Evolutionary conservation across 2,888 invertebrate species (phyloP).

Genomic region (Muschampia plurimacula): DNA sequence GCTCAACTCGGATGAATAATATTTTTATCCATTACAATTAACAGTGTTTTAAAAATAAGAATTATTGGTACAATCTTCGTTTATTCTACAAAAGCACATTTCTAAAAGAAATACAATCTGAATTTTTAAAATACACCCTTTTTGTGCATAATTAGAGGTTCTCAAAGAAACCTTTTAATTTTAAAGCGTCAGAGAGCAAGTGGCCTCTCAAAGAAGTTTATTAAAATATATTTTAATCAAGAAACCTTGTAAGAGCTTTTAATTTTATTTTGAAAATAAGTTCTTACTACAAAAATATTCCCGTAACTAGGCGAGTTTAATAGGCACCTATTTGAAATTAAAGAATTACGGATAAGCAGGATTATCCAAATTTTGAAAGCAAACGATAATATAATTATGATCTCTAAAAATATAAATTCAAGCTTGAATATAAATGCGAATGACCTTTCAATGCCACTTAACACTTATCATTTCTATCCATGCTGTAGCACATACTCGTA

Average conservation of each 20-base stretch:
- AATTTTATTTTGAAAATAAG: slow-evolving; percentile 20
- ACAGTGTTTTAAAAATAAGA: too few species aligned
- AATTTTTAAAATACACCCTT: not conserved
- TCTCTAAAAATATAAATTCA: too few species aligned
- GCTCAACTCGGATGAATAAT: too few species aligned
- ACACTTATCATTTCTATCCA: slow-evolving; percentile 2
- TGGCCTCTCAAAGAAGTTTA: slow-evolving; percentile 35
- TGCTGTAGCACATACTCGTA: not conserved
- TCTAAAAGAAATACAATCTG: not conserved
- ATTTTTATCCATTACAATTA: too few species aligned
- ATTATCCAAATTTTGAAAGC: too few species aligned
- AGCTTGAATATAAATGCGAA: not conserved
- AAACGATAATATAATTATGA: too few species aligned
- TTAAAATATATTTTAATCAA: slow-evolving; percentile 33
- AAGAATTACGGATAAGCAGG: not conserved
- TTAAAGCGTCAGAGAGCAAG: slow-evolving; percentile 26
- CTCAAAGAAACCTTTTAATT: slow-evolving; percentile 33
- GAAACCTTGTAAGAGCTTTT: slow-evolving; percentile 23
- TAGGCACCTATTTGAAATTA: not conserved
- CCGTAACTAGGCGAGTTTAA: not conserved
- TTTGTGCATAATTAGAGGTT: not conserved
- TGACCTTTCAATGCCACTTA: not conserved
- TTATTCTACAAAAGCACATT: too few species aligned
- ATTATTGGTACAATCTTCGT: too few species aligned
- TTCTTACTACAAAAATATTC: not conserved